Evolutionary conservation across 2,797 vertebrate genomes (phyloP).

Genomic region (Luscinia megarhynchos): DNA sequence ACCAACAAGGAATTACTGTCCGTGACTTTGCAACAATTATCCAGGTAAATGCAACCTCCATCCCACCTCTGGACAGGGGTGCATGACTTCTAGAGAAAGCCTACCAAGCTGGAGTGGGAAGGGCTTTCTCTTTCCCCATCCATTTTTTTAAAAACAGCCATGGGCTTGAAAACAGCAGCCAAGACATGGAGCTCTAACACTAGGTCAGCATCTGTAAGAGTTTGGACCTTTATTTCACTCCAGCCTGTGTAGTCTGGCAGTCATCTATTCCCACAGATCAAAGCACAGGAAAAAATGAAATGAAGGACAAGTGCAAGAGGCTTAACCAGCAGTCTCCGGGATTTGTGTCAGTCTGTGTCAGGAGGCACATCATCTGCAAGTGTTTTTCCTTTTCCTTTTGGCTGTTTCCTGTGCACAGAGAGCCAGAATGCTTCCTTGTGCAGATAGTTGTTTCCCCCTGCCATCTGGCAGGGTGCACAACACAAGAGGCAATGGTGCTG

Average conservation of each 20-base stretch:
- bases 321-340: background rate
- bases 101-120: background rate
- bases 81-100: background rate
- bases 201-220: background rate
- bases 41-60: background rate
- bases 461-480: slow-evolving; percentile 53
- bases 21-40: background rate
- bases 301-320: background rate
- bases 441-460: slow-evolving; percentile 33
- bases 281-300: background rate
- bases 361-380: background rate
- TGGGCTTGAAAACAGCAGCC: background rate
- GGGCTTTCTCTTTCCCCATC: background rate
- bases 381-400: slow-evolving; percentile 36
- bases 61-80: background rate
- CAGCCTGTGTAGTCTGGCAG: background rate
- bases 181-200: background rate
- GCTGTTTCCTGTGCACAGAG: background rate
- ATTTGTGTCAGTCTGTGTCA: slow-evolving; percentile 22
- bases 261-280: background rate
- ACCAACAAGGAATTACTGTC: background rate
- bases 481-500: slow-evolving; percentile 44
- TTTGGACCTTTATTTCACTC: background rate
- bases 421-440: background rate
- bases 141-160: background rate